These are phyloP conservation scores for Asobara japonica DNA, from an alignment of 1,140 invertebrate species.

Conservation along the genomic window DNA sequence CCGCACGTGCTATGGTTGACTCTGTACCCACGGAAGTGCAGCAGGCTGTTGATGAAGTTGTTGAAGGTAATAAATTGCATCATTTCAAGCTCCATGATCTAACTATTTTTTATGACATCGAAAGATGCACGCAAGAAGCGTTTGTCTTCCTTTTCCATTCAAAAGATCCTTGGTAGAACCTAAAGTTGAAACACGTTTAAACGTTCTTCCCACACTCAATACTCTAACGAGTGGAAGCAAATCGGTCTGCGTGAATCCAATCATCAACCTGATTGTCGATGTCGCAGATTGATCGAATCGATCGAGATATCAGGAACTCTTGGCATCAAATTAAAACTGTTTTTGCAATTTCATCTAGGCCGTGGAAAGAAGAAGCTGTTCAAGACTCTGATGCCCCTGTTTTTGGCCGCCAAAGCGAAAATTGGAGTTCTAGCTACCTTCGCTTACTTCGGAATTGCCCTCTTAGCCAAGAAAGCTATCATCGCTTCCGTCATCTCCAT, in stretches of 20 bases:
- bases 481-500: conserved; percentile 72
- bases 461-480: conserved; percentile 76
- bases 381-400: conserved; percentile 69
- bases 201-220: too few species aligned
- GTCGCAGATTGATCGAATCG: too few species aligned
- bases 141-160: too few species aligned
- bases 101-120: too few species aligned
- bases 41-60: conserved; percentile 68
- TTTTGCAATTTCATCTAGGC: conserved; percentile 52
- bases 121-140: too few species aligned
- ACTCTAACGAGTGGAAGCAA: too few species aligned
- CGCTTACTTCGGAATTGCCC: conserved; percentile 70
- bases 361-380: conserved; percentile 73
- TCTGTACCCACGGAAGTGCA: conserved; percentile 65
- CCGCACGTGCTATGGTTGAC: conserved; percentile 67
- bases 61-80: conserved; percentile 67
- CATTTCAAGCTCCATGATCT: not conserved
- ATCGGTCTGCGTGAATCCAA: too few species aligned
- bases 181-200: too few species aligned
- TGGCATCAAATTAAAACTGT: not conserved
- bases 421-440: conserved; percentile 68
- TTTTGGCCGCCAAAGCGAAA: conserved; percentile 72
- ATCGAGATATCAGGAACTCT: too few species aligned
- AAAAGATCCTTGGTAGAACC: too few species aligned
- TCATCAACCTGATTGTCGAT: too few species aligned